A percentile compares a stretch with the other conserved stretches of the same genome.
Evolutionary conservation across 2,797 vertebrate species (phyloP).

Genomic region (Oreochromis grahami): DNA sequence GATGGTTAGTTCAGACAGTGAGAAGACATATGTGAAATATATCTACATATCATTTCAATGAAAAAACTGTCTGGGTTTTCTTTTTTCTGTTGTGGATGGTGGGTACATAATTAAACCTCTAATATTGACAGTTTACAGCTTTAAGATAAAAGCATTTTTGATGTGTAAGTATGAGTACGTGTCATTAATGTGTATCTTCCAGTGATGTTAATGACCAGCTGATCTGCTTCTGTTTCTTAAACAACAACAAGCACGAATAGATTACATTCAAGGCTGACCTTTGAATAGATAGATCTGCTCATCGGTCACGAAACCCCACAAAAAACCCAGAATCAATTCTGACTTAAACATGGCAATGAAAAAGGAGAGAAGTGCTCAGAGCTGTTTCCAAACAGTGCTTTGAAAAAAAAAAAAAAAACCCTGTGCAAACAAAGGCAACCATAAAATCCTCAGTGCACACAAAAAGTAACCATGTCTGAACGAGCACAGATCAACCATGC

Average conservation of each 20-base stretch:
- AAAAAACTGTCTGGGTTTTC: neutral
- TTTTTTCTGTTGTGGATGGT: neutral
- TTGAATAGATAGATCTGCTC: neutral
- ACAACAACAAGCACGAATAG: neutral
- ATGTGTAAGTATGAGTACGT: neutral
- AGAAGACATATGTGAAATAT: neutral
- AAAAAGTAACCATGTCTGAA: constrained; percentile 11
- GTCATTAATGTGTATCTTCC: neutral
- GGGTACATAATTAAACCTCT: neutral
- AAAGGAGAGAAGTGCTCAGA: neutral
- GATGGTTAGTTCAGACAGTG: neutral
- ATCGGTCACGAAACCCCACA: neutral
- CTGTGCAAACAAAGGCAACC: constrained; percentile 1
- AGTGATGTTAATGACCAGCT: neutral
- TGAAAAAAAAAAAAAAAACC: constrained; percentile 15
- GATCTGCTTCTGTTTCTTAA: neutral
- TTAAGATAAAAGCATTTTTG: neutral
- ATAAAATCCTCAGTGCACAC: constrained; percentile 26
- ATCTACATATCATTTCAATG: neutral
- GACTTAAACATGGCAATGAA: neutral
- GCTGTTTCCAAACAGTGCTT: neutral
- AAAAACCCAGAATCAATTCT: neutral
- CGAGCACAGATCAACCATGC: neutral
- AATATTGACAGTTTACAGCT: neutral
- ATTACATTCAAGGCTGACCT: neutral